Base-by-base conservation (phyloP, 2,797 vertebrate species). In the Danio tinwini region DNA sequence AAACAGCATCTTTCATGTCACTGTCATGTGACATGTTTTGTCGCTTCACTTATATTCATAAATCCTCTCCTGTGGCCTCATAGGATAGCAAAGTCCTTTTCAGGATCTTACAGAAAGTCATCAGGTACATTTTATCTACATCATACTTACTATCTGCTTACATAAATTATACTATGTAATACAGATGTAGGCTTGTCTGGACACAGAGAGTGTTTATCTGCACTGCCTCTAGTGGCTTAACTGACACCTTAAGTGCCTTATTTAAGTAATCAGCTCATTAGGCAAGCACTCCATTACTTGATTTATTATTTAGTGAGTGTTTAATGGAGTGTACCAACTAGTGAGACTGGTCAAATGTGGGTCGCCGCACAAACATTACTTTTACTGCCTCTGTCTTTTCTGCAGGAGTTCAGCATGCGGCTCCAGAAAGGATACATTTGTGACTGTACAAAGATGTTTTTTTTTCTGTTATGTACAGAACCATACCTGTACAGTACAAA, bases 241-340 rank as follows among this genome's bases (percentile, higher is more conserved):
- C 59, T 29, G 29, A 29, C 29, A 29, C 29, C 29, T 29, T 29
- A 29, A 29, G 16, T 40, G 16, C 49, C 16, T n/a, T 0, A 12
- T 69, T 69, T 29, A 29, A 29, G 14, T 45, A 17, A 47, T 16
- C 17, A 17, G 29, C 49, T 74, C 29, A 49, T 73, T 73, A 47
- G 42, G 9, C 14, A 45, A 68, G 65, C 21, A 37, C 29, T 75
- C 40, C 12, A 8, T 73, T 50, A 61, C 42, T 39, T 72, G 14
- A 76, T 50, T 83, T 74, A 78, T 21, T 42, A 49, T 13, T 19
- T 42, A 55, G 37, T 72, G 53, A 44, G 53, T 45, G 70, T 72
- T 72, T 72, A 72, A 72, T 72, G 40, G 70, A 58, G 53, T 72
- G 39, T 58, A 58, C 70, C 29, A 42, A 39, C 29, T 29, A 29